Conservation (phyloP, 1,140 invertebrate genomes). For the Calephelis virginiensis region DNA sequence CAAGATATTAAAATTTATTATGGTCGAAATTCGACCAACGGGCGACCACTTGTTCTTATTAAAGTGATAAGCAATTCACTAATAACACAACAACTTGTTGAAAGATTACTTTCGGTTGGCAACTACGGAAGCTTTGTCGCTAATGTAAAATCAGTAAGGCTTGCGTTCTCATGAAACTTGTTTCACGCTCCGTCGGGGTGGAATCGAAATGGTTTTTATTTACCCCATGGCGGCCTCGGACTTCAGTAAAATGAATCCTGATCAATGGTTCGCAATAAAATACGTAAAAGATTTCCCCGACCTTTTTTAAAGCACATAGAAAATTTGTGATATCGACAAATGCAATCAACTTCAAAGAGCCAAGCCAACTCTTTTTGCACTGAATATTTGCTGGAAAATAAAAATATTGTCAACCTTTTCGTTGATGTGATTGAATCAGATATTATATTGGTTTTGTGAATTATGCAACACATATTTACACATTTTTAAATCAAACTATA, state of each 20-base stretch:
- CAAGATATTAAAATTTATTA: too few species aligned
- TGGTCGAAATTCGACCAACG: too few species aligned
- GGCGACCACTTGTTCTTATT: not conserved
- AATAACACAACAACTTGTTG: slow-evolving; percentile 20
- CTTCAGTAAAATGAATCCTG: slow-evolving; percentile 15
- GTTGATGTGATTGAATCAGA: too few species aligned
- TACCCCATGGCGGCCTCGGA: slow-evolving; percentile 23
- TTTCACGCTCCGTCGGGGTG: slow-evolving; percentile 27
- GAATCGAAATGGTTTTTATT: slow-evolving; percentile 28
- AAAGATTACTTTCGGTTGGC: slow-evolving; percentile 4
- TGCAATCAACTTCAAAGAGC: not conserved
- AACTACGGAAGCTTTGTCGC: slow-evolving; percentile 18
- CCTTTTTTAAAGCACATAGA: slow-evolving; percentile 3
- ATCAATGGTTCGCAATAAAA: slow-evolving; percentile 20
- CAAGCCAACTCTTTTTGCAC: not conserved
- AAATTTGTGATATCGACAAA: slow-evolving; percentile 3
- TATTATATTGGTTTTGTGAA: not conserved
- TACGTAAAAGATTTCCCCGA: slow-evolving; percentile 16
- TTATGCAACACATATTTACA: not conserved
- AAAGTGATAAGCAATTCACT: slow-evolving; percentile 8
- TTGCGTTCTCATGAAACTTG: slow-evolving; percentile 25
- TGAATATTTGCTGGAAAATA: not conserved
- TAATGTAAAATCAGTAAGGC: slow-evolving; percentile 22
- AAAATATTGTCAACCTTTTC: too few species aligned
- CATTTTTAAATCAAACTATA: too few species aligned